phyloP scores from a whole-genome alignment of 2,888 invertebrate species.

The Mantis religiosa region DNA sequence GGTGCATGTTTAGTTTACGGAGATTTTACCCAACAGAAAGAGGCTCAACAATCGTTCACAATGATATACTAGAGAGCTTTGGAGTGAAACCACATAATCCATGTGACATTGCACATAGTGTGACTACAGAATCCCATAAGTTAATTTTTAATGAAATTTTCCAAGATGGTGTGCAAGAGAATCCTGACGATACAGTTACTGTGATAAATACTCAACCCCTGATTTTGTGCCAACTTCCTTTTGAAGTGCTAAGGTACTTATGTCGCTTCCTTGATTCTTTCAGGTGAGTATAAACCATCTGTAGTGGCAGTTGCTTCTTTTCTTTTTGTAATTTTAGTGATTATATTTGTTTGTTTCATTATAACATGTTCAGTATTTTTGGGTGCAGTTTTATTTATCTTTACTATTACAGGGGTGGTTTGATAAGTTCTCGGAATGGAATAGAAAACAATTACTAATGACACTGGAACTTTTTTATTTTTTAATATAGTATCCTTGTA shows the following conservation, averaged over 20 bases:
- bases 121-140: neutral
- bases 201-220: neutral
- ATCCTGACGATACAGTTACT: conserved; percentile 32
- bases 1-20: conserved; percentile 23
- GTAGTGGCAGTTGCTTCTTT: too few relatives aligned
- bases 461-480: too few relatives aligned
- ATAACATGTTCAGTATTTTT: too few relatives aligned
- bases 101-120: neutral
- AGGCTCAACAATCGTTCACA: conserved; percentile 14
- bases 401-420: too few relatives aligned
- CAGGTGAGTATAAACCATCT: conserved; percentile 36
- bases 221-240: conserved; percentile 36
- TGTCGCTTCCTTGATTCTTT: conserved; percentile 45
- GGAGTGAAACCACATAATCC: conserved; percentile 12
- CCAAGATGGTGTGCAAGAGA: too few relatives aligned
- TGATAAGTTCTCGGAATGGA: too few relatives aligned
- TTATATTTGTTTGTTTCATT: too few relatives aligned
- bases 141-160: neutral
- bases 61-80: conserved; percentile 23
- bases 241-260: conserved; percentile 46
- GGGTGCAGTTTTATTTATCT: too few relatives aligned
- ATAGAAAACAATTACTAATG: too few relatives aligned
- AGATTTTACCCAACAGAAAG: conserved; percentile 21
- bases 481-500: too few relatives aligned
- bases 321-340: too few relatives aligned